phyloP scores from a whole-genome alignment of 2,113 vertebrate genomes.

The Sapayoa aenigma region DNA sequence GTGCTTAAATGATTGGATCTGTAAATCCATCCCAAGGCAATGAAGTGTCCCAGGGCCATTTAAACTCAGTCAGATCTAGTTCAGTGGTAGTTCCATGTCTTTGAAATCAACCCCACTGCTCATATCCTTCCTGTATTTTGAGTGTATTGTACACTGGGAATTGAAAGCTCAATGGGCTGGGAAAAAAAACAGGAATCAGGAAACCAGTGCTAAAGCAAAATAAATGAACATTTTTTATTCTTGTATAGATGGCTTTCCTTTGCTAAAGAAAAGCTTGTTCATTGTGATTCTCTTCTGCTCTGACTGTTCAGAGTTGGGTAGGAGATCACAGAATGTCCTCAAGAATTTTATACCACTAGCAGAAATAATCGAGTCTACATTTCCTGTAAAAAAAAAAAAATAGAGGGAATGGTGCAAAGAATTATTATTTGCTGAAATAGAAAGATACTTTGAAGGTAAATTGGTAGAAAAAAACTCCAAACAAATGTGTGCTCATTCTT shows the following conservation, averaged over 20 bases:
- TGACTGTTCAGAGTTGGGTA: background rate
- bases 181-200: constrained; percentile 48
- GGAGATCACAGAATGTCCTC: background rate
- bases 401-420: background rate
- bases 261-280: background rate
- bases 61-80: background rate
- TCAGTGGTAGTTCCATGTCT: constrained; percentile 8
- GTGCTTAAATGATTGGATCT: background rate
- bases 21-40: background rate
- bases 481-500: background rate
- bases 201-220: constrained; percentile 26
- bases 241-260: constrained; percentile 5
- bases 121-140: constrained; percentile 61
- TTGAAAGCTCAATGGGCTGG: constrained; percentile 31
- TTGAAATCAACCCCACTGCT: constrained; percentile 33
- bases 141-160: constrained; percentile 4
- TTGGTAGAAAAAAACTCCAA: background rate
- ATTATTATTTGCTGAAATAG: background rate
- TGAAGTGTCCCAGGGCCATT: background rate
- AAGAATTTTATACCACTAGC: background rate
- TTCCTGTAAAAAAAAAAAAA: background rate
- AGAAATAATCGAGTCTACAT: background rate
- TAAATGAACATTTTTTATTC: constrained; percentile 8
- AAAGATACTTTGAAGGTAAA: background rate
- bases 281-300: background rate